These are phyloP conservation scores for Pangasius macronema DNA, from an alignment of 2,797 vertebrate species.

Conservation along the genomic window DNA sequence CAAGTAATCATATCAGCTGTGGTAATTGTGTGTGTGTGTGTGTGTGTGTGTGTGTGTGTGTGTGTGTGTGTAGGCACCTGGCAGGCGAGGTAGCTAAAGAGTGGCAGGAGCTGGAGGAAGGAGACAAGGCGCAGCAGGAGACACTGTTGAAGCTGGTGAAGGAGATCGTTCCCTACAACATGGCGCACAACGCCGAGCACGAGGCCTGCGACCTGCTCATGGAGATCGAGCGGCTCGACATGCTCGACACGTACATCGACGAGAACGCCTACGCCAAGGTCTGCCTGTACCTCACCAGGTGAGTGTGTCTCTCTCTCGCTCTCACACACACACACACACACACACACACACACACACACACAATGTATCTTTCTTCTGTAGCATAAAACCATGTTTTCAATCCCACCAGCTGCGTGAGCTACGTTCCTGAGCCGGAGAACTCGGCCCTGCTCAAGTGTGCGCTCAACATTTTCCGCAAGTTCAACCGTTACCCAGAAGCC, in stretches of 20 bases:
- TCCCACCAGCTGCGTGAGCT: constrained; percentile 90
- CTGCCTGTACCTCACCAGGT: constrained; percentile 98
- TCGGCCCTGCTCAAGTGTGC: constrained; percentile 91
- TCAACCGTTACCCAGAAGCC: constrained; percentile 93
- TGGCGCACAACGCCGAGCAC: constrained; percentile 97
- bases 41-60: not conserved
- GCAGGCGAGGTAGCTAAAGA: constrained; percentile 97
- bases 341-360: not conserved
- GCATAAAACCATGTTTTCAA: not conserved
- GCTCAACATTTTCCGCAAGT: constrained; percentile 95
- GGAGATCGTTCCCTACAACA: constrained; percentile 97
- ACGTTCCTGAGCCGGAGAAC: constrained; percentile 96
- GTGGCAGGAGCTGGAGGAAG: constrained; percentile 97
- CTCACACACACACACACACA: not conserved
- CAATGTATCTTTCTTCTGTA: not conserved
- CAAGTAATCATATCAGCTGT: not conserved
- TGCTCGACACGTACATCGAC: constrained; percentile 95
- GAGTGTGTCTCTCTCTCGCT: constrained; percentile 20
- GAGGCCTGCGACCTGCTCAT: constrained; percentile 98
- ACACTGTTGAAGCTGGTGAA: constrained; percentile 90
- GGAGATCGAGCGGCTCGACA: constrained; percentile 96
- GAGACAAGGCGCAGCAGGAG: constrained; percentile 91
- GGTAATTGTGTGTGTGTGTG: not conserved
- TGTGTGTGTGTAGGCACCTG: constrained; percentile 79
- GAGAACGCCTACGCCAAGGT: constrained; percentile 97